Base-by-base conservation (phyloP, 2,113 vertebrate species). In the Australoheros scitulus region DNA sequence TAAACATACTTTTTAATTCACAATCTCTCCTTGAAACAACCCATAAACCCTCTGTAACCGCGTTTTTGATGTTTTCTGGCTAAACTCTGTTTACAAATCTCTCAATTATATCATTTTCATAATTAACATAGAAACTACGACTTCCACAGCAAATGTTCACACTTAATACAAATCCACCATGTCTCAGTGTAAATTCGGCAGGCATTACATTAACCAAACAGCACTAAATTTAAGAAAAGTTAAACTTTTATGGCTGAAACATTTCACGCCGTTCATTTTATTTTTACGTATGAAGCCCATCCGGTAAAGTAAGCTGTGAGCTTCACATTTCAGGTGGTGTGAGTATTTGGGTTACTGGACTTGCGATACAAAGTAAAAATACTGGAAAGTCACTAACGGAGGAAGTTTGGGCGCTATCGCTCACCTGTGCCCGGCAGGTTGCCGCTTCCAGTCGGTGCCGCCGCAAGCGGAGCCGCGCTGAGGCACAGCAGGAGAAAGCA, bases 361-460 rank as follows among this genome's bases (percentile, higher is more conserved):
- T 2, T 2, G 3, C 2, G 7, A 60, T 14, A 43, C 6, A 59
- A 18, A 6, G 4, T 17, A 9, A 7, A 18, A 47, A 61, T 10
- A 57, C 13, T 13, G 43, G 43, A 20, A 70, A 70, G 15, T 50
- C 64, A 9, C 38, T 70, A 50, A 72, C 9, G 6, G 26, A n/a
- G 68, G 18, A 72, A 6, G 26, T 52, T 18, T 11, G 29, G 29
- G 11, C 1, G 7, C 22, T 56, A 50, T n/a, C 14, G 58, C 93
- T 94, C 81, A 96, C 95, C 91, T 89, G 88, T 68, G 14, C 11
- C 77, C 59, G 82, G 22, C 81, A 88, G 86, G 86, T 85, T 61
- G 74, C 14, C 26, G 20, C 81, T 61, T 56, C 82, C 59, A 0
- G 88, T 14, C 15, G 94, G 93, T 0, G 88, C 91, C 6, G 94